Conservation (phyloP, 2,797 vertebrate species). For the Myotis planiceps region DNA sequence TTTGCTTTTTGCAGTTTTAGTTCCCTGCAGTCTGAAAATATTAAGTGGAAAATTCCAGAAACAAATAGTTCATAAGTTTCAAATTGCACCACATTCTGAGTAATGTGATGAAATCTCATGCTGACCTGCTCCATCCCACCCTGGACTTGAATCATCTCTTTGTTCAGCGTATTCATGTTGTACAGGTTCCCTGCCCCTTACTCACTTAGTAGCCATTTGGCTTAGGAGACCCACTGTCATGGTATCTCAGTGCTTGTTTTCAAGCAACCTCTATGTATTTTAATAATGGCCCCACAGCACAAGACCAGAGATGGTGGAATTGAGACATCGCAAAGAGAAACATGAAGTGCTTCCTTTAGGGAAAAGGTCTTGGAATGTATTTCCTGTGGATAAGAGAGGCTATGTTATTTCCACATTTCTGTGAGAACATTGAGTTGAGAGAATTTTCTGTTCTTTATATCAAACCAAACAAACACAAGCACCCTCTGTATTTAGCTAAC, state of each 20-base stretch:
- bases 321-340: not conserved
- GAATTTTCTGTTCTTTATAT: not conserved
- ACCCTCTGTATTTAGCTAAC: not conserved
- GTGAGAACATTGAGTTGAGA: not conserved
- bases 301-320: not conserved
- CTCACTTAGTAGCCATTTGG: not conserved
- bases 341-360: not conserved
- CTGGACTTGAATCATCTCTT: not conserved
- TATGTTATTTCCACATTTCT: not conserved
- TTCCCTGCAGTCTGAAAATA: not conserved
- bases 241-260: not conserved
- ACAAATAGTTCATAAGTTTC: not conserved
- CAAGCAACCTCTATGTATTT: not conserved
- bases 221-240: not conserved
- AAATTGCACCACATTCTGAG: not conserved
- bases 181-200: not conserved
- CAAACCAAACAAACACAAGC: not conserved
- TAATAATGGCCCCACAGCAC: not conserved
- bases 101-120: not conserved
- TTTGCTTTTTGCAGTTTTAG: not conserved
- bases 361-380: not conserved
- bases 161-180: not conserved
- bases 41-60: not conserved
- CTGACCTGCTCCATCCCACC: not conserved
- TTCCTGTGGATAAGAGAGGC: not conserved